These are phyloP conservation scores for Diprion similis DNA, from an alignment of 1,140 invertebrate species.

Conservation along the genomic window DNA sequence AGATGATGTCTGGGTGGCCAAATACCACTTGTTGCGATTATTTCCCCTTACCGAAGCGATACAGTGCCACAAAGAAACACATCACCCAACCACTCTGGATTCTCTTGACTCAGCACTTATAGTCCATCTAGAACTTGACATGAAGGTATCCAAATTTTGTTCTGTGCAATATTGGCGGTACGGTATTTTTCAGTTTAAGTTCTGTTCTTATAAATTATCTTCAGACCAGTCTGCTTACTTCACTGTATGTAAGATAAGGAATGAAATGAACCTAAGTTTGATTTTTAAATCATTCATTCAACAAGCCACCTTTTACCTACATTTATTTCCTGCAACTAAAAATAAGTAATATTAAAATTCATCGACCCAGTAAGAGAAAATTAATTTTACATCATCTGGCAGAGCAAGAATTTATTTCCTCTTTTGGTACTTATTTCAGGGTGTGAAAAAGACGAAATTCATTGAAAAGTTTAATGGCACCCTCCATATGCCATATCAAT, in stretches of 20 bases:
- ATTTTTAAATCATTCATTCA: too few species aligned
- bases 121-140: slow-evolving; percentile 75
- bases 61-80: slow-evolving; percentile 73
- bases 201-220: neutral
- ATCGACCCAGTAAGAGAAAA: neutral
- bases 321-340: too few species aligned
- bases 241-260: too few species aligned
- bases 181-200: neutral
- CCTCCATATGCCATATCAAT: slow-evolving; percentile 68
- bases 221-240: neutral
- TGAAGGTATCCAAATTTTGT: slow-evolving; percentile 59
- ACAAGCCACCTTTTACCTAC: too few species aligned
- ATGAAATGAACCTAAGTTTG: too few species aligned
- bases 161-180: neutral
- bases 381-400: slow-evolving; percentile 5
- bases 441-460: slow-evolving; percentile 65
- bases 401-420: slow-evolving; percentile 16
- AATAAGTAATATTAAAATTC: neutral
- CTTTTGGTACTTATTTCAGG: slow-evolving; percentile 41
- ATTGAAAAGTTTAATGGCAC: slow-evolving; percentile 70
- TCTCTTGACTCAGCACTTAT: slow-evolving; percentile 69
- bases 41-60: slow-evolving; percentile 78
- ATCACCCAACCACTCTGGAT: slow-evolving; percentile 80
- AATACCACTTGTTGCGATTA: slow-evolving; percentile 67
- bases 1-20: slow-evolving; percentile 73